These are phyloP conservation scores for Cheirogaleus medius DNA, from an alignment of 2,113 vertebrate species.

Conservation along the genomic window DNA sequence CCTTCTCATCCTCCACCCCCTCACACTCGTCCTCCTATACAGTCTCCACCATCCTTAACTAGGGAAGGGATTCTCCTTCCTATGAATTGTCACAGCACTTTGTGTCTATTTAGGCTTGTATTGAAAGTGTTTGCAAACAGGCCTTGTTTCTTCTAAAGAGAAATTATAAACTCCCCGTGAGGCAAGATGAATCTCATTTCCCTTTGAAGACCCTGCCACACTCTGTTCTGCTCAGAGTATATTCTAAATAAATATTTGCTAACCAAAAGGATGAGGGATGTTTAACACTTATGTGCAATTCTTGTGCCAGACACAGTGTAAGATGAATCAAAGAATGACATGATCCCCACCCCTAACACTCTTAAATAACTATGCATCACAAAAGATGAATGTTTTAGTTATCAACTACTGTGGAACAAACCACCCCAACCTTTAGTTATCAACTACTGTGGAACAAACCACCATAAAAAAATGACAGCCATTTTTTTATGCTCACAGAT, in stretches of 20 bases:
- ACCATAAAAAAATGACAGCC: not conserved
- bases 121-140: not conserved
- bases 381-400: not conserved
- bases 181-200: not conserved
- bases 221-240: not conserved
- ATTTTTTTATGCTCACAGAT: not conserved
- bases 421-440: not conserved
- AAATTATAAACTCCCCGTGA: not conserved
- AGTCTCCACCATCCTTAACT: not conserved
- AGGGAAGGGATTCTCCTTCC: not conserved
- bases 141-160: not conserved
- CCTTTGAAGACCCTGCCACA: not conserved
- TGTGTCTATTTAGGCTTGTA: not conserved
- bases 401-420: not conserved
- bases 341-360: not conserved
- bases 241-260: not conserved
- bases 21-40: accelerated
- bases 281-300: not conserved
- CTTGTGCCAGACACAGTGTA: not conserved
- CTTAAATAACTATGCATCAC: not conserved
- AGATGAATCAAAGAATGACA: not conserved
- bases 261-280: not conserved
- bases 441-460: not conserved
- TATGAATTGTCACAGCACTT: not conserved
- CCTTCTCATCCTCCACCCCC: not conserved